These are phyloP conservation scores for Vesta saturnalis DNA, from an alignment of 2,888 invertebrate species.

Conservation along the genomic window DNA sequence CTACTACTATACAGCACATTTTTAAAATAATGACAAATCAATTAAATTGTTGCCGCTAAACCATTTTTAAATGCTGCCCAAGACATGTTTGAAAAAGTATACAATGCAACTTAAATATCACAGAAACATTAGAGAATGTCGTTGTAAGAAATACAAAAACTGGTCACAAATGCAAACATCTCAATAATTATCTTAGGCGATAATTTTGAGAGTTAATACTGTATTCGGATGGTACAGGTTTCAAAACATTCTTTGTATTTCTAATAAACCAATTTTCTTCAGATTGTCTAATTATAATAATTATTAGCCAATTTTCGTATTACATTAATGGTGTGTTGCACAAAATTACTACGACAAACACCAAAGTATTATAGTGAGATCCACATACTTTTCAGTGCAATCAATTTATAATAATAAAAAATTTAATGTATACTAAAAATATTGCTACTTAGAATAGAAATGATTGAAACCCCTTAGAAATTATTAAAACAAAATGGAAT, in stretches of 20 bases:
- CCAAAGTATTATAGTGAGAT: slow-evolving; percentile 7
- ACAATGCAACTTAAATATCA: slow-evolving; percentile 31
- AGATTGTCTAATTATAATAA: slow-evolving; percentile 2
- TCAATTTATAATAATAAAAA: not conserved
- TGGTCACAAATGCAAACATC: slow-evolving; percentile 18
- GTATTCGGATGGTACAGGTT: not conserved
- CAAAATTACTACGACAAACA: not conserved
- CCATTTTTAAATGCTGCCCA: slow-evolving; percentile 29
- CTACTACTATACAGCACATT: slow-evolving; percentile 24
- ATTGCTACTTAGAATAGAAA: slow-evolving; percentile 12
- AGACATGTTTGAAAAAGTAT: slow-evolving; percentile 28
- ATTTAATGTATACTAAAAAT: slow-evolving; percentile 12
- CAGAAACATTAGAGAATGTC: slow-evolving; percentile 35
- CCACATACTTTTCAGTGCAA: slow-evolving; percentile 5
- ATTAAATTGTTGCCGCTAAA: slow-evolving; percentile 1
- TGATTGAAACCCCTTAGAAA: not conserved
- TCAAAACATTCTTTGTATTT: not conserved
- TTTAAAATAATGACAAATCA: slow-evolving; percentile 9
- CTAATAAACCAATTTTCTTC: not conserved
- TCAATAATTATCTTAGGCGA: slow-evolving; percentile 34
- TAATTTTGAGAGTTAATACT: slow-evolving; percentile 40
- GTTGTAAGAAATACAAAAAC: slow-evolving; percentile 23
- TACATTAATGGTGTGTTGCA: not conserved
- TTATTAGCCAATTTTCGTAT: not conserved
- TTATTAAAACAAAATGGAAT: slow-evolving; percentile 14